Conservation (phyloP, 2,888 invertebrate species). For the Acleris holmiana region DNA sequence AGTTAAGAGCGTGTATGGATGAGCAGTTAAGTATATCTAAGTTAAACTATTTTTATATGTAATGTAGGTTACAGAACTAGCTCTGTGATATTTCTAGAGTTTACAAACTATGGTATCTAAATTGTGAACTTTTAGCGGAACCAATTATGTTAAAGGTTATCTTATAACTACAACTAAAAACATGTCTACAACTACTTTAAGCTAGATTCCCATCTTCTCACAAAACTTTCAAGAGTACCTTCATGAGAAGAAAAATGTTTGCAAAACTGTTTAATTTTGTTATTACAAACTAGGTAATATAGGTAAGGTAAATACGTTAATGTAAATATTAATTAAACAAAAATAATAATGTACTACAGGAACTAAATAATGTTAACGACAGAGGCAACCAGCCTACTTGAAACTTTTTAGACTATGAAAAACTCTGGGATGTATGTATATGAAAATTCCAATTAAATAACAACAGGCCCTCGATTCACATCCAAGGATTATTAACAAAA, state of each 20-base stretch:
- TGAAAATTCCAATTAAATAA: conserved; percentile 50
- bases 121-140: conserved; percentile 60
- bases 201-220: conserved; percentile 80
- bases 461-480: conserved; percentile 56
- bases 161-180: conserved; percentile 76
- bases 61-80: conserved; percentile 65
- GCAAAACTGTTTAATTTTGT: conserved; percentile 78
- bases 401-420: conserved; percentile 47
- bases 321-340: conserved; percentile 58
- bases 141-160: conserved; percentile 63
- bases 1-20: conserved; percentile 56
- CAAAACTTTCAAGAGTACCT: conserved; percentile 80
- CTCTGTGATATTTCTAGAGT: conserved; percentile 63
- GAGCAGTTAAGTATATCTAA: conserved; percentile 62
- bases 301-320: conserved; percentile 49
- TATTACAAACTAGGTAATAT: conserved; percentile 71
- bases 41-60: conserved; percentile 56
- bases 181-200: conserved; percentile 78
- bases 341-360: conserved; percentile 67
- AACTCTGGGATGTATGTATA: conserved; percentile 7
- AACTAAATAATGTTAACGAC: conserved; percentile 62
- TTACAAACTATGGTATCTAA: conserved; percentile 60
- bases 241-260: conserved; percentile 84
- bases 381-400: conserved; percentile 61
- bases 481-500: conserved; percentile 13